Evolutionary conservation across 2,797 vertebrate species (phyloP).

Genomic region (Loris lydekkerianus): DNA sequence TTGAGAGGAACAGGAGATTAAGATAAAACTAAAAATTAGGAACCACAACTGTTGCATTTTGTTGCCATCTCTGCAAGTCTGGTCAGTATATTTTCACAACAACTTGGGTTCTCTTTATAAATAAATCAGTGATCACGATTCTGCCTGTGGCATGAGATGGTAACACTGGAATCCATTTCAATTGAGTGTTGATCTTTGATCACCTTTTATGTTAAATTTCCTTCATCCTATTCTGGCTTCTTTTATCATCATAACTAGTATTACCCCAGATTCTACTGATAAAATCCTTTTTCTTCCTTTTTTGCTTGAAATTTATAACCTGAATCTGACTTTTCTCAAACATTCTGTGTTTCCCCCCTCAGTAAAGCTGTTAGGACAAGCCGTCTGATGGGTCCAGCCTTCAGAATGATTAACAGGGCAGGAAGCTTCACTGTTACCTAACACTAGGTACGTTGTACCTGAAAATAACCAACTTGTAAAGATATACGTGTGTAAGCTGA

Average conservation of each 20-base stretch:
- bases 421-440: conserved; percentile 33
- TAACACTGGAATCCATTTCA: conserved; percentile 17
- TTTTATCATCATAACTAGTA: conserved; percentile 35
- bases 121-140: conserved; percentile 53
- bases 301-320: conserved; percentile 49
- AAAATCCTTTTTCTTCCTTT: conserved; percentile 54
- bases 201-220: conserved; percentile 59
- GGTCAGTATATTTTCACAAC: conserved; percentile 60
- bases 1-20: conserved; percentile 19
- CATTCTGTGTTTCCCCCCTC: conserved; percentile 15
- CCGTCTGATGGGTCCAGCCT: conserved; percentile 58
- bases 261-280: conserved; percentile 53
- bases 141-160: background rate
- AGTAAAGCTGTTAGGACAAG: conserved; percentile 58
- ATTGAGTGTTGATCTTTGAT: conserved; percentile 43
- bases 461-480: conserved; percentile 62
- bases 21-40: conserved; percentile 55
- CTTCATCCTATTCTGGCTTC: conserved; percentile 55
- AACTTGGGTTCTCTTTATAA: conserved; percentile 43
- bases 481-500: conserved; percentile 65
- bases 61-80: conserved; percentile 12
- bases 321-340: conserved; percentile 52
- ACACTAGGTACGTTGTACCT: background rate
- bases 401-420: conserved; percentile 59
- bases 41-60: conserved; percentile 48